Conservation (phyloP, 2,113 vertebrate genomes). For the Eurypyga helias region DNA sequence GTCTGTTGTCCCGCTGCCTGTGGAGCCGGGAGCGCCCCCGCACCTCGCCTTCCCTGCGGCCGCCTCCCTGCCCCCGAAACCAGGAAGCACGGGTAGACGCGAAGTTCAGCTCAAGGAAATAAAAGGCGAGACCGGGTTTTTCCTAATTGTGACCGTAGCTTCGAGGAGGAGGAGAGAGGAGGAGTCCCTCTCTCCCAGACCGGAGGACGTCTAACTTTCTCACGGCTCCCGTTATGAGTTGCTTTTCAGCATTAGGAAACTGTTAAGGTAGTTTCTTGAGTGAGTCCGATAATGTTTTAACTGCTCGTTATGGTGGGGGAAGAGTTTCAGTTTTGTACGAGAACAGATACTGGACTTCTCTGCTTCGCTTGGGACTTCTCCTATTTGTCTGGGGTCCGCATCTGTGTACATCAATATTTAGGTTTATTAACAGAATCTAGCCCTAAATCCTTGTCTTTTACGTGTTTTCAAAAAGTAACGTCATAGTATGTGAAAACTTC, state of each 20-base stretch:
- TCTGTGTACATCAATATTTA: fast-evolving
- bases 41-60: background rate
- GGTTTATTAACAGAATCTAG: background rate
- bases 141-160: background rate
- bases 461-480: background rate
- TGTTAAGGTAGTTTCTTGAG: background rate
- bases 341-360: background rate
- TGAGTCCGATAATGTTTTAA: background rate
- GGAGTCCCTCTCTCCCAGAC: background rate
- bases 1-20: background rate
- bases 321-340: background rate
- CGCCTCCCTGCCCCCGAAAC: background rate
- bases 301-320: background rate
- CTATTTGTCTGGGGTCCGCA: background rate
- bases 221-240: background rate
- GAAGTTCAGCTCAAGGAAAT: background rate
- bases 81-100: background rate
- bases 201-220: background rate
- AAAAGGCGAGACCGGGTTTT: background rate
- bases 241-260: background rate
- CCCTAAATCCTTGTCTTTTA: background rate
- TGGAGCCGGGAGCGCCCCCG: background rate
- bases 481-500: background rate
- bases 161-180: background rate
- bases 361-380: background rate